Percentiles rank a stretch among this genome's conserved stretches.
These are phyloP conservation scores for Papilio glaucus DNA, from an alignment of 1,140 invertebrate genomes.

Conservation along the genomic window DNA sequence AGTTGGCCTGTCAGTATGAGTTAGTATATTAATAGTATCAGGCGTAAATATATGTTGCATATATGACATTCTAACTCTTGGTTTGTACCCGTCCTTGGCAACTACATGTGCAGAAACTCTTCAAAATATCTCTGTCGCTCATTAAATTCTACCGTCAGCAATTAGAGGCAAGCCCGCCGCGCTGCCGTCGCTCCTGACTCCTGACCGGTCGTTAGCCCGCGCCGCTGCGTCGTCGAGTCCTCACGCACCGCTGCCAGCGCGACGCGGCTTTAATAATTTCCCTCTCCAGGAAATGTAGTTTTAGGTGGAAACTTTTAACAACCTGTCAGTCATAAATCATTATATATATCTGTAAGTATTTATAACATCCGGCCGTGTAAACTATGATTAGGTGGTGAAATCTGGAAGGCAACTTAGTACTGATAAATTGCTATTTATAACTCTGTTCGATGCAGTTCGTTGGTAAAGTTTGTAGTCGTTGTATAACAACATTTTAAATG, in stretches of 20 bases:
- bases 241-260: neutral
- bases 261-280: neutral
- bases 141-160: slow-evolving; percentile 14
- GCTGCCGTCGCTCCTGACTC: no score
- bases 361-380: neutral
- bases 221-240: neutral
- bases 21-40: neutral
- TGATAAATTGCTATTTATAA: no score
- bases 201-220: neutral
- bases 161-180: neutral
- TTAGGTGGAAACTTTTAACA: neutral
- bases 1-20: no score
- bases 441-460: no score
- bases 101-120: neutral
- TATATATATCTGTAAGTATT: neutral
- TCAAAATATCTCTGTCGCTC: neutral
- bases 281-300: neutral
- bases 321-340: neutral
- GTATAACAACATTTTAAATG: neutral
- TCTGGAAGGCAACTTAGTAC: no score
- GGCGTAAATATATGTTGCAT: neutral
- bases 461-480: no score
- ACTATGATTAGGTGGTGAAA: no score
- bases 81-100: neutral
- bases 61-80: neutral